Percentiles rank a stretch among this genome's conserved stretches.
Conservation (phyloP, 1,140 invertebrate species). For the Ladona fulva region DNA sequence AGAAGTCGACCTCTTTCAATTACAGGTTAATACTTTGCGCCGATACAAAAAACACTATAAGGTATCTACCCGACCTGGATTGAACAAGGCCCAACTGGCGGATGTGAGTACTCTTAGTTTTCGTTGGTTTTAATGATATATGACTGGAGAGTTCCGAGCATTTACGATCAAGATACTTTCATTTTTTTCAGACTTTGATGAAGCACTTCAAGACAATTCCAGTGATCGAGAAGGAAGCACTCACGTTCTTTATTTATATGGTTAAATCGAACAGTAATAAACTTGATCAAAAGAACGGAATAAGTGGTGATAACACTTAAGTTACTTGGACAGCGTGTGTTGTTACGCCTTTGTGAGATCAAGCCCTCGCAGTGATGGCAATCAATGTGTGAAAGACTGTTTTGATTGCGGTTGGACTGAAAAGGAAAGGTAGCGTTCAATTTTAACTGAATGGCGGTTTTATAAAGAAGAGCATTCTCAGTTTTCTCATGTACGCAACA, state of each 20-base stretch:
- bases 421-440: too few species aligned
- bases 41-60: slow-evolving; percentile 92
- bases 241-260: slow-evolving; percentile 94
- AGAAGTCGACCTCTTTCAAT: slow-evolving; percentile 85
- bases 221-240: slow-evolving; percentile 86
- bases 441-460: too few species aligned
- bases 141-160: neutral
- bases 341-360: too few species aligned
- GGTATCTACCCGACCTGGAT: slow-evolving; percentile 74
- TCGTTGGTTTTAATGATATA: slow-evolving; percentile 7
- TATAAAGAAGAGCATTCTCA: too few species aligned
- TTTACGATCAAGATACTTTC: neutral
- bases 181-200: slow-evolving; percentile 66
- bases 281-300: slow-evolving; percentile 79
- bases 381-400: too few species aligned
- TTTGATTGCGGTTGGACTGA: too few species aligned
- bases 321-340: too few species aligned
- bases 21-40: slow-evolving; percentile 86
- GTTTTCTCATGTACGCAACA: too few species aligned
- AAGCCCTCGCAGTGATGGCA: too few species aligned
- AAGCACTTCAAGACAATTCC: slow-evolving; percentile 92
- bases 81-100: slow-evolving; percentile 90
- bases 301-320: slow-evolving; percentile 26
- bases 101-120: slow-evolving; percentile 62
- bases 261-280: slow-evolving; percentile 92